Evolutionary conservation across 1,140 invertebrate species (phyloP), one percentile per base, ranked within the genome.

Genomic region (Manduca sexta): DNA sequence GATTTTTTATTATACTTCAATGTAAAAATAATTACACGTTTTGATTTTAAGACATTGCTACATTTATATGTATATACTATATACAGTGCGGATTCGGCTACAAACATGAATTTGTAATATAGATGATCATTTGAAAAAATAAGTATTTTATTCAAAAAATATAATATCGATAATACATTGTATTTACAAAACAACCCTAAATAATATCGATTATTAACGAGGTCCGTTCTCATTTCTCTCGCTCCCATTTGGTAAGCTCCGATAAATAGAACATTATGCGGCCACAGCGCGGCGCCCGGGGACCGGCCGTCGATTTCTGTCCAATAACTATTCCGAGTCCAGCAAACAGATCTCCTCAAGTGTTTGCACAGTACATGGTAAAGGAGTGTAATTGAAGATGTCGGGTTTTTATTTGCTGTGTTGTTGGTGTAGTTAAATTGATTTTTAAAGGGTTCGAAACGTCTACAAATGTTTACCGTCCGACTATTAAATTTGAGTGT

Each of bases 371-470:
- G 45, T 48, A 40, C 54, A 26, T 44, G 44, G 43, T 55, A 62
- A 63, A 63, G 56, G 56, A 52, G 56, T 60, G 56, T 57, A 57
- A 63, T 58, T 51, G 60, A 55, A 63, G 60, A 67, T 50, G 46
- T 43, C 29, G 52, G 39, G 37, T 45, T 40, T 54, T 49, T 59
- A 49, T 59, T 63, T 63, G 54, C 42, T 53, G 35, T 64, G 53
- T 51, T 60, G 53, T 54, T 60, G 45, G 57, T 34, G 43, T 43
- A 57, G 53, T 38, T 48, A 60, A 60, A 64, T 56, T 57, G 49
- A 39, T 55, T 55, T 62, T 58, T 52, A 61, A 65, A 58, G 51
- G 49, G 48, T 33, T 64, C 50, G 26, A 13, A 26, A 47, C 46
- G 45, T 38, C 37, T 44, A 43, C 50, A 34, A 49, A 54, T 55